Percentiles rank a stretch among this genome's conserved stretches.
These are phyloP conservation scores for Lasiommata megera DNA, from an alignment of 2,888 invertebrate genomes.

Conservation along the genomic window DNA sequence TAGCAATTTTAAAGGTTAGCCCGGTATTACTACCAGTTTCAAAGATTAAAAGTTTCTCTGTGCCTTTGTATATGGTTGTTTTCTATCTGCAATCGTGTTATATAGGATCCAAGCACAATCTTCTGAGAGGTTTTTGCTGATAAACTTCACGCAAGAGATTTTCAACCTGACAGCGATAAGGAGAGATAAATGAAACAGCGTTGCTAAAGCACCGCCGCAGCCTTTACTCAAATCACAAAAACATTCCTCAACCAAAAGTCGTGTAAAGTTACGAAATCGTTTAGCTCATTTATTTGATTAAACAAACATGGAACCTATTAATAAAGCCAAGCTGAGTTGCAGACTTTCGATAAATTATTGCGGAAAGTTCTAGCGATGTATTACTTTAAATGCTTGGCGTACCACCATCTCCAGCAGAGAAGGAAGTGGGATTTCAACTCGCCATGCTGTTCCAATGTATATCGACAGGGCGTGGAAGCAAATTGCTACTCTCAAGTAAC, in stretches of 20 bases:
- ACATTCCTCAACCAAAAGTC: slow-evolving; percentile 23
- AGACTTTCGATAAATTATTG: background rate
- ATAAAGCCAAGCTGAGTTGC: background rate
- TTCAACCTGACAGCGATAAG: slow-evolving; percentile 26
- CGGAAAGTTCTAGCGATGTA: background rate
- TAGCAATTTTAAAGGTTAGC: too few species aligned
- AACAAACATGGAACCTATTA: slow-evolving; percentile 12
- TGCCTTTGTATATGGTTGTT: background rate
- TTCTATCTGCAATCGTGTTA: background rate
- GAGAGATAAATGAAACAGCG: slow-evolving; percentile 28
- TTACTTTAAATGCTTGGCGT: too few species aligned
- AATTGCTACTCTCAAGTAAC: too few species aligned
- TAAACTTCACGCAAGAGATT: slow-evolving; percentile 23
- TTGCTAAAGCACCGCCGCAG: slow-evolving; percentile 8
- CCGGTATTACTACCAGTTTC: too few species aligned
- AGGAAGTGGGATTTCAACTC: too few species aligned
- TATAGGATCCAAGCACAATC: background rate
- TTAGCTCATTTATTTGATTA: slow-evolving; percentile 13
- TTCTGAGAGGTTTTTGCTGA: slow-evolving; percentile 14
- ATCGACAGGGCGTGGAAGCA: too few species aligned
- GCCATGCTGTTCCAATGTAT: too few species aligned
- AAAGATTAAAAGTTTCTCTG: too few species aligned
- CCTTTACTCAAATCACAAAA: slow-evolving; percentile 29
- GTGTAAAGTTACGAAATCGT: slow-evolving; percentile 23
- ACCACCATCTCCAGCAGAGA: too few species aligned